Conservation (phyloP, 2,888 invertebrate species). For the Osedax fenrisi region DNA sequence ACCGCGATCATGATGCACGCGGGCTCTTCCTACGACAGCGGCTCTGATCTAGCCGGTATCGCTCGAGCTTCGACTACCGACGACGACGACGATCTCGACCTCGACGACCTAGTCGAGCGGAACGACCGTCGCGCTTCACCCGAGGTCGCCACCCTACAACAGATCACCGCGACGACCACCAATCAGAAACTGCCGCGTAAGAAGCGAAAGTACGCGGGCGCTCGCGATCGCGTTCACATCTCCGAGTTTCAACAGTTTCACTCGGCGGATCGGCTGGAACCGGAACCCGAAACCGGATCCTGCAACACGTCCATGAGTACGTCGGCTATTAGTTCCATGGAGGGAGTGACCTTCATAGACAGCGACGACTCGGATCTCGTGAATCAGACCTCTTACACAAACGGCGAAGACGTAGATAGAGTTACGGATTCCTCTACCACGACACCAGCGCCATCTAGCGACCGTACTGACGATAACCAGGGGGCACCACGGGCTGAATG, state of each 20-base stretch:
- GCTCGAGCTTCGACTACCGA: background rate
- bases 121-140: background rate
- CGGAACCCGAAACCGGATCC: background rate
- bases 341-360: background rate
- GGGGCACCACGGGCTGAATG: too few species aligned
- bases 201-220: background rate
- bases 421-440: too few species aligned
- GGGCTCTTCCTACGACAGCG: background rate
- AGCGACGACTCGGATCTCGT: background rate
- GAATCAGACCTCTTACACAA: background rate
- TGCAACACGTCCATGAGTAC: background rate
- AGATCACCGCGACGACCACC: background rate
- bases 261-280: background rate
- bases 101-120: background rate
- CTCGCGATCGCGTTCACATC: background rate
- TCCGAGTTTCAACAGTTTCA: background rate
- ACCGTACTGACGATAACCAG: too few species aligned
- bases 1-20: background rate
- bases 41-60: background rate
- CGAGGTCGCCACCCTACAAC: background rate
- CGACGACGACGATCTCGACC: conserved; percentile 11
- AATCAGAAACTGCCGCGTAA: background rate
- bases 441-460: too few species aligned
- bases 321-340: background rate
- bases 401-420: too few species aligned